phyloP scores from a whole-genome alignment of 2,888 invertebrate genomes.

The Sussaba pulchella region DNA sequence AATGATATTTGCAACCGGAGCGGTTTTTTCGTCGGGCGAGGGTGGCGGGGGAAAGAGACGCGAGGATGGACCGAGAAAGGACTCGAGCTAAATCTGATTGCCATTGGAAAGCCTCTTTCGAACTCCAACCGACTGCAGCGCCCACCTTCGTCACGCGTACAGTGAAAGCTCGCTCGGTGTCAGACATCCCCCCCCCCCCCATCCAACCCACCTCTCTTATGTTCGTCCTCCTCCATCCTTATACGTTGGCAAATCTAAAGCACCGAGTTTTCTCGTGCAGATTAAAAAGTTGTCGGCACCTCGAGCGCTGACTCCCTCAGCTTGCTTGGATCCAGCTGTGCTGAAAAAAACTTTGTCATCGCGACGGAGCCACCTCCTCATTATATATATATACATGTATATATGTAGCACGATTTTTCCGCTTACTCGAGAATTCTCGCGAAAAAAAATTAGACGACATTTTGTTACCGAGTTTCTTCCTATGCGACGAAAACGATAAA shows the following conservation, averaged over 20 bases:
- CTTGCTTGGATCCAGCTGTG: conserved; percentile 9
- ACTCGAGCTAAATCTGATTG: conserved; percentile 61
- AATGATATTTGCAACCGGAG: too few relatives aligned
- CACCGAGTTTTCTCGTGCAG: conserved; percentile 77
- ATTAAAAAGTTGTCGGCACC: conserved; percentile 80
- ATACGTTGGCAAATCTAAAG: conserved; percentile 54
- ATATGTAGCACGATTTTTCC: too few relatives aligned
- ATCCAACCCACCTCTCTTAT: too few relatives aligned
- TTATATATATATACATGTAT: not conserved
- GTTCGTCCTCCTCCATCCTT: too few relatives aligned
- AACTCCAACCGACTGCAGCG: conserved; percentile 5
- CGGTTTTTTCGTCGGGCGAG: too few relatives aligned
- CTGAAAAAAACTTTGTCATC: conserved; percentile 47
- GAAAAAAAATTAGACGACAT: conserved; percentile 24
- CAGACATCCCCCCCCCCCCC: too few relatives aligned
- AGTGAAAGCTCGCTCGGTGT: conserved; percentile 2
- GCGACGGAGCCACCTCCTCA: not conserved
- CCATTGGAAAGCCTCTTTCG: conserved; percentile 40
- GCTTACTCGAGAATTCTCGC: conserved; percentile 20
- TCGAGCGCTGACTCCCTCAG: conserved; percentile 58
- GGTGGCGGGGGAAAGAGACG: not conserved
- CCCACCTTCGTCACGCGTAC: conserved; percentile 26
- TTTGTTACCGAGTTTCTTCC: conserved; percentile 16
- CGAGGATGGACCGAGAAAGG: conserved; percentile 13
- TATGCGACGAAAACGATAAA: not conserved